Base-by-base conservation (phyloP, 2,113 vertebrate species). In the Nothocercus nigrocapillus region DNA sequence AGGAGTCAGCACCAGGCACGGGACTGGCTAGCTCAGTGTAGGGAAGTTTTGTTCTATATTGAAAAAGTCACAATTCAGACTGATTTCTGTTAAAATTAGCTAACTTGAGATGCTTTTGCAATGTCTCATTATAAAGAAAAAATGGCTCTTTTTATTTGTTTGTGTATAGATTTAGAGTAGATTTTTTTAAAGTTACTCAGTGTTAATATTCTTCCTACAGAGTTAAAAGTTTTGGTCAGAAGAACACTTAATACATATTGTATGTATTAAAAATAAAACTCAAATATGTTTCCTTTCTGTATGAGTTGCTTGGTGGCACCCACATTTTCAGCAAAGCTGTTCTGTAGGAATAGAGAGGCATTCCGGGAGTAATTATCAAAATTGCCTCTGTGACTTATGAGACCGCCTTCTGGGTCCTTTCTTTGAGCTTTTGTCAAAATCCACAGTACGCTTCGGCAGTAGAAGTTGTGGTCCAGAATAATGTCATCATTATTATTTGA, bases 401-500 rank as follows among this genome's bases (percentile, higher is more conserved):
- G 77, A 83, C 30, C 36, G 32, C 25, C 88, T 88, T 80, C 27
- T 81, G 36, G 9, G 40, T 82, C 58, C 38, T 79, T 88, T 63
- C 30, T 91, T 84, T 75, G 62, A 40, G 7, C 28, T 38, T 81
- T 85, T 73, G 63, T 64, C 82, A 90, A 78, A 88, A 78, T 85
- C 32, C 11, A 36, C 49, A 69, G 20, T 81, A 7, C 68, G 17
- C 49, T 92, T 78, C 32, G 45, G 42, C 54, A 85, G 42, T 36
- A 91, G 51, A 91, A 2, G 25, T 85, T 88, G 82, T 91, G 76
- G 88, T 93, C 88, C 34, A 54, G 66, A 95, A 64, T 74, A 77
- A 63, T 91, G 63, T 77, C 63, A 42, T n/a, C 95, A 63, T 7
- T 95, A 56, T 90, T 95, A 78, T 53, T 94, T 93, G 76, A 90